Percentiles rank a stretch among this genome's conserved stretches.
Conservation (phyloP, 2,888 invertebrate species). For the Eupithecia subfuscata region DNA sequence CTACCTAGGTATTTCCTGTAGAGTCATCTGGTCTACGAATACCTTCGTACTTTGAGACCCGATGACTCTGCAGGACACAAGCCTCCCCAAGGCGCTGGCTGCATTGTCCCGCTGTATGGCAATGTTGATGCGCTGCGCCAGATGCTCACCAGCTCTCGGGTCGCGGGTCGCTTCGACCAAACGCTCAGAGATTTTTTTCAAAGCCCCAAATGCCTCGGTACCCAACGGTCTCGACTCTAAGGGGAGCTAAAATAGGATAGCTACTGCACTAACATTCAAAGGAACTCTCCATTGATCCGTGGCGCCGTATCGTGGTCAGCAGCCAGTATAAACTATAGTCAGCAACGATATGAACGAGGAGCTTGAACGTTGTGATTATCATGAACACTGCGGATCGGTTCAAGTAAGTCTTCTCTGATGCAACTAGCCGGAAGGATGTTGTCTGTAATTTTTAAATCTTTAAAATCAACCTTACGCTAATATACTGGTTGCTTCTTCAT, state of each 20-base stretch:
- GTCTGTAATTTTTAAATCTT: conserved; percentile 64
- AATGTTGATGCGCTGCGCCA: too few relatives aligned
- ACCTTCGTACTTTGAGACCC: too few relatives aligned
- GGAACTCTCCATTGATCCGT: conserved; percentile 63
- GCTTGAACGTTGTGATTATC: conserved; percentile 87
- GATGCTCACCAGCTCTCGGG: too few relatives aligned
- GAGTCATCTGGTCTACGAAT: too few relatives aligned
- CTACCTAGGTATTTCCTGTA: too few relatives aligned
- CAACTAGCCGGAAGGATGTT: conserved; percentile 84
- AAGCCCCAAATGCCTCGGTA: too few relatives aligned
- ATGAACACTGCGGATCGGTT: conserved; percentile 84
- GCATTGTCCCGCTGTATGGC: too few relatives aligned
- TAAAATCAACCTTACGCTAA: not conserved
- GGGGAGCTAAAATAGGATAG: not conserved
- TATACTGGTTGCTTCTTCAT: not conserved
- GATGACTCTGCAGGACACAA: too few relatives aligned
- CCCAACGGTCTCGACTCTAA: too few relatives aligned
- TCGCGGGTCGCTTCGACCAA: too few relatives aligned
- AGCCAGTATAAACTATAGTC: conserved; percentile 93
- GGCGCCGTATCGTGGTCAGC: conserved; percentile 76
- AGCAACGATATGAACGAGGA: conserved; percentile 88
- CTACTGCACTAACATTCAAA: conserved; percentile 57
- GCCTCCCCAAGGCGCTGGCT: too few relatives aligned
- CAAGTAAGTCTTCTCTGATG: conserved; percentile 84
- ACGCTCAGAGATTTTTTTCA: too few relatives aligned